Conservation (phyloP, 2,113 vertebrate genomes). For the Cercopithecus mona region DNA sequence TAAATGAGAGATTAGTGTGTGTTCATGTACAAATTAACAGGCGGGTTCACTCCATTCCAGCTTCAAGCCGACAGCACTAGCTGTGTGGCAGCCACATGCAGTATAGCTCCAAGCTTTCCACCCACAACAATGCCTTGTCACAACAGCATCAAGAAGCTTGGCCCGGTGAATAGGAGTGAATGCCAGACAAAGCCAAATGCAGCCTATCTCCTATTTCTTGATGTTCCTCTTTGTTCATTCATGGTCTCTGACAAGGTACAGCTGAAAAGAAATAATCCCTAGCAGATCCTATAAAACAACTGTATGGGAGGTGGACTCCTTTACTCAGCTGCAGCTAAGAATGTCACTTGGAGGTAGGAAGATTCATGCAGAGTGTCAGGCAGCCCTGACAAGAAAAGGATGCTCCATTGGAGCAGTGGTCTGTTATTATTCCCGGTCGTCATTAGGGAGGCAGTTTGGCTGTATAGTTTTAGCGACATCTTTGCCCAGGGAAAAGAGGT, state of each 20-base stretch:
- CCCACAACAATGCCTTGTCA: background rate
- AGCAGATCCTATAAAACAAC: background rate
- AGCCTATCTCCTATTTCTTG: background rate
- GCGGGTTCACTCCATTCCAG: background rate
- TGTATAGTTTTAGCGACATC: background rate
- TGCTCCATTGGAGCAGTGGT: background rate
- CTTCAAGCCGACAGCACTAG: constrained; percentile 28
- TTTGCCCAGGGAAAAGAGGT: background rate
- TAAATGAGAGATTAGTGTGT: constrained; percentile 72
- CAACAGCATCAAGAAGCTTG: background rate
- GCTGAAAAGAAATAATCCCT: constrained; percentile 33
- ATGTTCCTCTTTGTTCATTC: background rate
- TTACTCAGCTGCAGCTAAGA: too few relatives aligned
- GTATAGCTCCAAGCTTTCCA: background rate
- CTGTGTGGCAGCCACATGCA: constrained; percentile 4
- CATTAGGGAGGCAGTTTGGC: background rate
- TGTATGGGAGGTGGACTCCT: background rate
- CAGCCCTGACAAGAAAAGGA: background rate
- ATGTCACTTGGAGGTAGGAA: background rate
- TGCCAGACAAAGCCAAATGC: background rate
- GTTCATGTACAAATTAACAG: constrained; percentile 67
- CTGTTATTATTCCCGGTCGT: background rate
- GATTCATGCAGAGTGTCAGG: too few relatives aligned
- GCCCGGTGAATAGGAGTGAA: background rate
- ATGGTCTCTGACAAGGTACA: background rate